Percentiles rank a stretch among this genome's conserved stretches.
These are phyloP conservation scores for Lutjanus argentimaculatus DNA, from an alignment of 2,797 vertebrate species.

Conservation along the genomic window DNA sequence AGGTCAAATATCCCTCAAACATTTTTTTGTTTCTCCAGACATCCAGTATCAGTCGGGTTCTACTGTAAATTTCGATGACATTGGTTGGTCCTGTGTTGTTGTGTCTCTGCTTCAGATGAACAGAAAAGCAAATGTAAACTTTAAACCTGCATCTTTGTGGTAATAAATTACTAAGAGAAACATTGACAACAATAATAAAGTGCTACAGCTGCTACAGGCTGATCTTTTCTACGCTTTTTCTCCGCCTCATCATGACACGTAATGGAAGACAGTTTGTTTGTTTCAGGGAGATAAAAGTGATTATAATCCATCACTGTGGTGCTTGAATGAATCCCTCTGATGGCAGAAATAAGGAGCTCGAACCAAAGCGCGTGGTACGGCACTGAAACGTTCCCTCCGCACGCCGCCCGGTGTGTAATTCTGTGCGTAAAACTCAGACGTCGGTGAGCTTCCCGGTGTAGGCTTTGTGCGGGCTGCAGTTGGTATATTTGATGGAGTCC, in stretches of 20 bases:
- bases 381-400: conserved; percentile 51
- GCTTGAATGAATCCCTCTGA: conserved; percentile 45
- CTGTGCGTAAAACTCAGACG: conserved; percentile 78
- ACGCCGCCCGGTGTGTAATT: conserved; percentile 36
- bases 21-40: too few relatives aligned
- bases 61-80: conserved; percentile 36
- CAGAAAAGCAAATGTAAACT: conserved; percentile 73
- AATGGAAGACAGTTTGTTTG: conserved; percentile 74
- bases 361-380: conserved; percentile 63
- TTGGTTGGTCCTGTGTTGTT: conserved; percentile 70
- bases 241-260: conserved; percentile 36
- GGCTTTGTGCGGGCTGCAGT: conserved; percentile 90
- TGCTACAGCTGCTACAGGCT: conserved; percentile 66
- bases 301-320: conserved; percentile 34
- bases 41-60: too few relatives aligned
- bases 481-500: conserved; percentile 89
- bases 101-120: conserved; percentile 36
- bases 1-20: too few relatives aligned
- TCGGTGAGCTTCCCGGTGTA: conserved; percentile 92
- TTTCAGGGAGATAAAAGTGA: neutral
- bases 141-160: conserved; percentile 47
- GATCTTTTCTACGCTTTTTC: conserved; percentile 41
- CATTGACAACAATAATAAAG: conserved; percentile 67
- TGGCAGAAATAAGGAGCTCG: conserved; percentile 58
- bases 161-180: conserved; percentile 68